Percentiles rank a stretch among this genome's conserved stretches.
phyloP scores from a whole-genome alignment of 2,797 vertebrate species.

The Amniataba percoides region DNA sequence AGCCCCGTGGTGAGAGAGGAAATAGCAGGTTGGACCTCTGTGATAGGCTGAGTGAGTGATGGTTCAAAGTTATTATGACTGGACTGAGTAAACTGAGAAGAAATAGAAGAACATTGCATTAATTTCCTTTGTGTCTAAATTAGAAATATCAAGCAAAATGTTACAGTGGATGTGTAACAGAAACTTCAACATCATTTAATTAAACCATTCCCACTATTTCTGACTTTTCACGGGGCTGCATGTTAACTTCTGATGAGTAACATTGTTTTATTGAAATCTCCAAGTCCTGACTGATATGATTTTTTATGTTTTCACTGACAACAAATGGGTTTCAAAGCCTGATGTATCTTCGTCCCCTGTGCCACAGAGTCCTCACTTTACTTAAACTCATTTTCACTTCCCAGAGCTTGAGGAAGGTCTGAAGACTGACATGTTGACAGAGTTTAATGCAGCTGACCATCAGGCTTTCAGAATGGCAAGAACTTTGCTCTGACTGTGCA shows the following conservation, averaged over 20 bases:
- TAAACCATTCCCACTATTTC: not conserved
- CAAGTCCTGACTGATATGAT: not conserved
- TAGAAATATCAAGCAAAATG: not conserved
- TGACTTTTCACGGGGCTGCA: not conserved
- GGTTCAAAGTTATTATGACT: not conserved
- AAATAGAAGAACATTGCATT: not conserved
- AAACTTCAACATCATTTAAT: too few species aligned
- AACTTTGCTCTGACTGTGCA: not conserved
- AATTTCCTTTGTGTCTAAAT: not conserved
- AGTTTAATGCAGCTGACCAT: too few species aligned
- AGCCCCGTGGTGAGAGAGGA: conserved; percentile 10
- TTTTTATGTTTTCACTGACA: not conserved
- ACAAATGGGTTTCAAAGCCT: not conserved
- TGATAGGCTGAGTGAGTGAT: not conserved
- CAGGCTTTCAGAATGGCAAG: too few species aligned
- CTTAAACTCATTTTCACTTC: too few species aligned
- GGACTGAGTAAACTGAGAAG: not conserved
- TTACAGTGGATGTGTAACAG: not conserved
- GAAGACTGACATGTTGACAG: not conserved
- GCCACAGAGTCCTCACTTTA: too few species aligned
- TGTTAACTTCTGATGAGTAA: not conserved
- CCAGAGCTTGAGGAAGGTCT: too few species aligned
- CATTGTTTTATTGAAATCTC: not conserved
- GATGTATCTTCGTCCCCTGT: not conserved
- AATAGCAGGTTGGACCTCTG: conserved; percentile 9